Percentiles rank a stretch among this genome's conserved stretches.
Conservation (phyloP, 30 jellyfish, hydroid and myxozoan genomes). For the Clytia hemisphaerica region DNA sequence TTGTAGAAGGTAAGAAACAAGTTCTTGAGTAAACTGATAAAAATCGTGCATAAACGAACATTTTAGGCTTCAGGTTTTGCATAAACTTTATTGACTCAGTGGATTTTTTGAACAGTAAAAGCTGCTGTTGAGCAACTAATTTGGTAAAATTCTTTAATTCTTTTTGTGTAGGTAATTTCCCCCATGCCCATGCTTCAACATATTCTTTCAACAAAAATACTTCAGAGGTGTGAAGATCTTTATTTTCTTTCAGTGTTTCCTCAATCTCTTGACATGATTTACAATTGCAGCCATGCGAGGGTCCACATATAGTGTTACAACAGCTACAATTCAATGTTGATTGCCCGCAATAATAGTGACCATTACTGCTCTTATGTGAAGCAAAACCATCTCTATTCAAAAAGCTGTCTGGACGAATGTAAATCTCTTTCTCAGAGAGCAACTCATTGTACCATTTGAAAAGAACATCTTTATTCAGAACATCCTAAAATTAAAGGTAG, state of each 20-base stretch:
- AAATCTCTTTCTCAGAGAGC: constrained; percentile 18
- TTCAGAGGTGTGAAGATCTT: constrained; percentile 28
- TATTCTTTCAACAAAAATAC: constrained; percentile 41
- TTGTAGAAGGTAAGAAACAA: no score
- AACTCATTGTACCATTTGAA: constrained; percentile 36
- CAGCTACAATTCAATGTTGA: constrained; percentile 62
- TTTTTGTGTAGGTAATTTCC: constrained; percentile 28
- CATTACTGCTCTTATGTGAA: constrained; percentile 63
- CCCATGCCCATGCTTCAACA: constrained; percentile 85
- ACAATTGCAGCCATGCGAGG: constrained; percentile 76
- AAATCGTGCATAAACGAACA: constrained; percentile 34
- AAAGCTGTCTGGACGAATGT: constrained; percentile 37
- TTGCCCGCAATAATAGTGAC: constrained; percentile 80
- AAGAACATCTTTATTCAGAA: background rate
- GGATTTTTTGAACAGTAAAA: constrained; percentile 5
- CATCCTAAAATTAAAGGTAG: constrained; percentile 1
- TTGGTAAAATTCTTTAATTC: constrained; percentile 33
- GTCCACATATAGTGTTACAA: constrained; percentile 76
- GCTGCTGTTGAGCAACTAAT: constrained; percentile 27
- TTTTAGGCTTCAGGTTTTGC: constrained; percentile 13
- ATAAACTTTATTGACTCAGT: constrained; percentile 3
- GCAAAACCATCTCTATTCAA: constrained; percentile 59
- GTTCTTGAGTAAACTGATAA: constrained; percentile 15
- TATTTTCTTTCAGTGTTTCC: constrained; percentile 27
- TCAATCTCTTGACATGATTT: constrained; percentile 54